phyloP scores from a whole-genome alignment of 30 jellyfish, hydroid and myxozoan species.

The Catostylus mosaicus region DNA sequence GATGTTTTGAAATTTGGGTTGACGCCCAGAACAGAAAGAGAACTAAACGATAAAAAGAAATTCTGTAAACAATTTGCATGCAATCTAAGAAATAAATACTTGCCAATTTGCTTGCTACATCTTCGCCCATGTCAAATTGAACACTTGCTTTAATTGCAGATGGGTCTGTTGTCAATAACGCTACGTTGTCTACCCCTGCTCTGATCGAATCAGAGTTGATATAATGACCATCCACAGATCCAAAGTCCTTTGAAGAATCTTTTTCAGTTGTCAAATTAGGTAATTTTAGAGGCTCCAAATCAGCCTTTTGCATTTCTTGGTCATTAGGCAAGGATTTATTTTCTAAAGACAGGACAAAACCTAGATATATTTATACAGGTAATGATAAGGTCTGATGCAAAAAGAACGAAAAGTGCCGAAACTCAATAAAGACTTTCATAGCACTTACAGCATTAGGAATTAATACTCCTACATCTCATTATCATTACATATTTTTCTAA shows the following conservation, averaged over 20 bases:
- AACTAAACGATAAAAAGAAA: too few species aligned
- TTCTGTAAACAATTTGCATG: too few species aligned
- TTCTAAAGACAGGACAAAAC: not conserved
- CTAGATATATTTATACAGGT: too few species aligned
- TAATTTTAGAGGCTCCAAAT: constrained; percentile 14
- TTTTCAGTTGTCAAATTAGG: constrained; percentile 14
- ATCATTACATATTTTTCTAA: too few species aligned
- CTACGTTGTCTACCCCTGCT: constrained; percentile 2
- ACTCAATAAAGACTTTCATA: too few species aligned
- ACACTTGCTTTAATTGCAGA: constrained; percentile 44
- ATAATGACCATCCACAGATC: not conserved
- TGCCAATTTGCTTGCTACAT: constrained; percentile 16
- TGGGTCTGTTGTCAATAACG: constrained; percentile 59
- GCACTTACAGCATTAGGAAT: too few species aligned
- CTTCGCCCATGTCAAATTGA: not conserved
- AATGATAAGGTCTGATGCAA: too few species aligned
- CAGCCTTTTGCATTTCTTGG: not conserved
- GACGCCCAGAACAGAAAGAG: too few species aligned
- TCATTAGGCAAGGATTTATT: not conserved
- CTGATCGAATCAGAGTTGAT: not conserved
- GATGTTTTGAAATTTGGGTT: too few species aligned
- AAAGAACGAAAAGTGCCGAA: too few species aligned
- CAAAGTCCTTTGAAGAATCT: not conserved
- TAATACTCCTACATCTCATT: too few species aligned
- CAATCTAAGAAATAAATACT: not conserved